phyloP scores from a whole-genome alignment of 2,113 vertebrate genomes.

The Melanerpes aurifrons region DNA sequence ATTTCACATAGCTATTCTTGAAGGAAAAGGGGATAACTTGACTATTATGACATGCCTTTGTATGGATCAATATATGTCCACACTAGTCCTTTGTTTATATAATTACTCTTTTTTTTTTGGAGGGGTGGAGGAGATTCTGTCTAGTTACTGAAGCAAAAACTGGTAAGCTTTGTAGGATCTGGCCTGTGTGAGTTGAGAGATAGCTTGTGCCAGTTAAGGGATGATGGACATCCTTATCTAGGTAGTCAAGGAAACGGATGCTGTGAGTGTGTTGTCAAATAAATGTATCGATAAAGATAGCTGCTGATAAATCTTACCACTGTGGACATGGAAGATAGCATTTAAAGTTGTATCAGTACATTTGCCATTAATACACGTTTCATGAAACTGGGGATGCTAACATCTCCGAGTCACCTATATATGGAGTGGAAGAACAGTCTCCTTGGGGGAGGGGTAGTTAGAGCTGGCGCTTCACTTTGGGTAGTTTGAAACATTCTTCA shows the following conservation, averaged over 20 bases:
- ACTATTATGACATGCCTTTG: background rate
- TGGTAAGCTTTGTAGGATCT: background rate
- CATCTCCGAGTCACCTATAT: background rate
- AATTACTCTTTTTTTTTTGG: background rate
- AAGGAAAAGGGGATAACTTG: background rate
- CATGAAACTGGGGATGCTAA: background rate
- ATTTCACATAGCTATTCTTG: background rate
- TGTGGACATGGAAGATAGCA: background rate
- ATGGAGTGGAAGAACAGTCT: background rate
- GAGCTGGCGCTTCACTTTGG: background rate
- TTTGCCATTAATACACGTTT: background rate
- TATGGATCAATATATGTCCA: background rate
- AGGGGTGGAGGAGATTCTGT: background rate
- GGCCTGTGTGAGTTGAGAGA: background rate
- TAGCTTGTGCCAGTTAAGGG: background rate
- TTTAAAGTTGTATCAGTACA: background rate
- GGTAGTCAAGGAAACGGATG: background rate
- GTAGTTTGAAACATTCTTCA: slow-evolving; percentile 8
- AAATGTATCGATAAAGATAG: background rate
- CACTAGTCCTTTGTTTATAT: background rate
- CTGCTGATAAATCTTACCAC: background rate
- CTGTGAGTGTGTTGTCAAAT: background rate
- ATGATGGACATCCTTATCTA: background rate
- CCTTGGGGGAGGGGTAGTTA: background rate
- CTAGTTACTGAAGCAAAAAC: background rate